Evolutionary conservation across 2,113 vertebrate species (phyloP).

Genomic region (Steatornis caripensis): DNA sequence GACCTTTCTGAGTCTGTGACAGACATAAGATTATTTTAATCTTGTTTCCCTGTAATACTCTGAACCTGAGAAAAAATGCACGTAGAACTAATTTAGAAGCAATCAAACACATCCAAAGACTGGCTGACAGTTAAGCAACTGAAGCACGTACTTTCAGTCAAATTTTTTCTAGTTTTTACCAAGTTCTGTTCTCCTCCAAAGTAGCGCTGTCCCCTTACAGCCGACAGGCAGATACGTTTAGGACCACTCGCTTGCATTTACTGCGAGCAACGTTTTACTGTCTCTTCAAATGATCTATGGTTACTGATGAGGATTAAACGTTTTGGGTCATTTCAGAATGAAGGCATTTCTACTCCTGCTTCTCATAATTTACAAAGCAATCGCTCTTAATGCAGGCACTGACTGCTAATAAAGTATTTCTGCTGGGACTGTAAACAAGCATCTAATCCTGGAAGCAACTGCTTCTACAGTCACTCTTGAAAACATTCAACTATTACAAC

Average conservation of each 20-base stretch:
- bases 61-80: not conserved
- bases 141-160: not conserved
- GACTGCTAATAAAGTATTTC: not conserved
- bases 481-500: not conserved
- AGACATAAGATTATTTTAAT: not conserved
- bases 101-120: not conserved
- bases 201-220: not conserved
- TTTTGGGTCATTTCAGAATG: not conserved
- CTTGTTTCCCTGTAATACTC: not conserved
- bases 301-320: not conserved
- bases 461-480: not conserved
- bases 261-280: accelerated
- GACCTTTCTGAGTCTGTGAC: not conserved
- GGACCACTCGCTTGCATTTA: not conserved
- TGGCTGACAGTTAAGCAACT: not conserved
- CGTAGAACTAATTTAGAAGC: not conserved
- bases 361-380: not conserved
- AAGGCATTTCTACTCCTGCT: not conserved
- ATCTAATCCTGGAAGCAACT: not conserved
- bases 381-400: not conserved
- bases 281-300: not conserved
- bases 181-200: not conserved
- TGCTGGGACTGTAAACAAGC: not conserved
- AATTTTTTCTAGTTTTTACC: not conserved
- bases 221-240: not conserved